Percentiles rank a stretch among this genome's conserved stretches.
These are phyloP conservation scores for Pantherophis vulpinus DNA, from an alignment of 2,797 vertebrate genomes.

Conservation along the genomic window DNA sequence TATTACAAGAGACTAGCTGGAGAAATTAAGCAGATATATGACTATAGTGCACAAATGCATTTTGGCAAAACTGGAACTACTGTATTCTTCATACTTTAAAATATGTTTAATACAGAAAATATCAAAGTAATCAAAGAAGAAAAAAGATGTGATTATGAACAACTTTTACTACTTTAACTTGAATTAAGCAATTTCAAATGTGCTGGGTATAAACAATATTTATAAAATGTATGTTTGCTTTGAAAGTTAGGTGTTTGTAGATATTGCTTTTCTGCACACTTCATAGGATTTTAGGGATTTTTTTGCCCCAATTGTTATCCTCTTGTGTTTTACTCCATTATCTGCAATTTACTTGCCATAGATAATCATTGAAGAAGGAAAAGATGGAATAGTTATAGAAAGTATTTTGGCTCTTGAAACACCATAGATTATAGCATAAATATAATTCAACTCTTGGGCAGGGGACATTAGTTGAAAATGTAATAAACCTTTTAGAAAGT, in stretches of 20 bases:
- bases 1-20: not conserved
- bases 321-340: not conserved
- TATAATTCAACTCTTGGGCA: not conserved
- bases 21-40: not conserved
- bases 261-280: not conserved
- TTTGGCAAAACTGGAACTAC: not conserved
- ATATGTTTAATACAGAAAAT: not conserved
- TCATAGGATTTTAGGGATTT: not conserved
- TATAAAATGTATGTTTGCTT: not conserved
- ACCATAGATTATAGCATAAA: not conserved
- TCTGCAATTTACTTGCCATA: not conserved
- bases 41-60: not conserved
- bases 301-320: not conserved
- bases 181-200: not conserved
- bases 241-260: not conserved
- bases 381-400: not conserved
- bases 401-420: not conserved
- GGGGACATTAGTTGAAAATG: not conserved
- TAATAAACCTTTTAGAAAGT: not conserved
- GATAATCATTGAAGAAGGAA: not conserved
- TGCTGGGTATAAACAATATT: not conserved
- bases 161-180: not conserved
- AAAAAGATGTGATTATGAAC: not conserved
- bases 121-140: not conserved
- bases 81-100: not conserved